These are phyloP conservation scores for Pterocles gutturalis DNA, from an alignment of 2,113 vertebrate genomes.

Conservation along the genomic window DNA sequence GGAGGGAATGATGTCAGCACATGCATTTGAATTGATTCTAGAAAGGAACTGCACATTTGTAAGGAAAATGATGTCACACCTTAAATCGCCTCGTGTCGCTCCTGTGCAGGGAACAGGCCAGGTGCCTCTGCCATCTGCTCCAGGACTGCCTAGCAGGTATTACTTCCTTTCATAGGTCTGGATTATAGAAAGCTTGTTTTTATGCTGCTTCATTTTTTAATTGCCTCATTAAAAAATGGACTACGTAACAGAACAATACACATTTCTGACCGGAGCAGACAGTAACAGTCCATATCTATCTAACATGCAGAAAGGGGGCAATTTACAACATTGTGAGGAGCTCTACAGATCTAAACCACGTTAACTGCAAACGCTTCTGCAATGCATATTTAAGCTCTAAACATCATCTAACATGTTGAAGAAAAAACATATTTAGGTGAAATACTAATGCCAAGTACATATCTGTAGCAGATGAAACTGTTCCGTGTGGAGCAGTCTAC, in stretches of 20 bases:
- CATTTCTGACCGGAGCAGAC: rapidly evolving
- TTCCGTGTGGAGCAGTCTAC: not conserved
- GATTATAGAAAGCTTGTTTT: rapidly evolving
- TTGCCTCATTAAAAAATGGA: not conserved
- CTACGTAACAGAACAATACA: not conserved
- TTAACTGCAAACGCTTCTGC: not conserved
- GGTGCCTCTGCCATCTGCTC: not conserved
- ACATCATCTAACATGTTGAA: not conserved
- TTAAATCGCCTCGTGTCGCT: not conserved
- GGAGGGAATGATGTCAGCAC: not conserved
- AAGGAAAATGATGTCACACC: not conserved
- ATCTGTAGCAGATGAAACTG: rapidly evolving
- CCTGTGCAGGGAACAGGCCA: not conserved
- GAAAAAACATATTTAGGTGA: not conserved
- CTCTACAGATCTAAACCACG: not conserved
- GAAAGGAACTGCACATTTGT: not conserved
- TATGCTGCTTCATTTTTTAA: not conserved
- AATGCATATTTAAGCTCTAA: not conserved
- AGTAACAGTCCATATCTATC: not conserved
- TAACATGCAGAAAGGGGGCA: not conserved
- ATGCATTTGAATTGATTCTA: not conserved
- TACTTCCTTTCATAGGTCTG: not conserved
- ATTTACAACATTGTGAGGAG: not conserved
- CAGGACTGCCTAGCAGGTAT: not conserved
- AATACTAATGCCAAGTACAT: not conserved